Evolutionary conservation across 35 echinoderm and acorn worm species (phyloP).

Genomic region (Chiridota heheva): DNA sequence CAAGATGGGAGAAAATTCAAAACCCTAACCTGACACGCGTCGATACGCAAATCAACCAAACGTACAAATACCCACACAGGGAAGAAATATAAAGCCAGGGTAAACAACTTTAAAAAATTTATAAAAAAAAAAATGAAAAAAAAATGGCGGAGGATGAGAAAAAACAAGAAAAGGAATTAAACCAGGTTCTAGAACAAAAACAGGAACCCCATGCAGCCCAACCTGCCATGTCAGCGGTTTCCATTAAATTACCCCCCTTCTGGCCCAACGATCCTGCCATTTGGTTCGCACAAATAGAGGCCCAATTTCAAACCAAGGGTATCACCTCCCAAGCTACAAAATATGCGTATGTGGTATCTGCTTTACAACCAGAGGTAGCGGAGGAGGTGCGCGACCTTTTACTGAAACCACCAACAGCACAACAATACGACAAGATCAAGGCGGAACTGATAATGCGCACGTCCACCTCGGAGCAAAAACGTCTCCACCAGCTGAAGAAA

Average conservation of each 20-base stretch:
- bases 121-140: too few species aligned
- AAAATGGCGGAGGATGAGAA: too few species aligned
- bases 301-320: constrained; percentile 39
- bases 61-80: too few species aligned
- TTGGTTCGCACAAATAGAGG: constrained; percentile 60
- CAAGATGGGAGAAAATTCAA: too few species aligned
- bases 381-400: constrained; percentile 55
- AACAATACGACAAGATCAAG: constrained; percentile 28
- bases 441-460: constrained; percentile 38
- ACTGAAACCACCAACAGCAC: not conserved
- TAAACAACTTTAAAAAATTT: too few species aligned
- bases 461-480: constrained; percentile 40
- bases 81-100: too few species aligned
- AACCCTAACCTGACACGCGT: too few species aligned
- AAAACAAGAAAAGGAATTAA: too few species aligned
- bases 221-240: not conserved
- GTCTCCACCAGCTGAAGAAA: constrained; percentile 15
- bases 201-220: not conserved
- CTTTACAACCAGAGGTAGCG: constrained; percentile 53
- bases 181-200: too few species aligned
- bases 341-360: constrained; percentile 43
- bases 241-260: constrained; percentile 42
- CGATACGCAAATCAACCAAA: too few species aligned
- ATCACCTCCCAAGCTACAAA: constrained; percentile 43
- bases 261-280: constrained; percentile 49